phyloP scores from a whole-genome alignment of 2,797 vertebrate species.

The Pampus argenteus region DNA sequence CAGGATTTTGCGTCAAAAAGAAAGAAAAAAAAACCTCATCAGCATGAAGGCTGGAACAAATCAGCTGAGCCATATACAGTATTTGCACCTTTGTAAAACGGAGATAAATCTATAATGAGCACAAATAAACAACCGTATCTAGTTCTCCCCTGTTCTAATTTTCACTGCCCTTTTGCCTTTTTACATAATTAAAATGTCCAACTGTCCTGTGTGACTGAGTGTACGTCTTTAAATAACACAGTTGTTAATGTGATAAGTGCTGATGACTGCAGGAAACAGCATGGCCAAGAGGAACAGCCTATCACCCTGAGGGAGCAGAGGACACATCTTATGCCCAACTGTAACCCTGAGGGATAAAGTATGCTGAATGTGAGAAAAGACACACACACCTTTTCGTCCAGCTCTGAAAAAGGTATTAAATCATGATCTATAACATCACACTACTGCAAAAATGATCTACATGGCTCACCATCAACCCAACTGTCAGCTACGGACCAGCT shows the following conservation, averaged over 20 bases:
- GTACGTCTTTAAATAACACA: slow-evolving; percentile 31
- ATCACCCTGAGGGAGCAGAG: slow-evolving; percentile 13
- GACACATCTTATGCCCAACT: slow-evolving; percentile 10
- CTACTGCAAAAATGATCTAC: slow-evolving; percentile 13
- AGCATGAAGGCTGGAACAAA: not conserved
- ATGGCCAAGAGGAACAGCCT: slow-evolving; percentile 10
- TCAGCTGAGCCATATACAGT: not conserved
- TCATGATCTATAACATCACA: slow-evolving; percentile 18
- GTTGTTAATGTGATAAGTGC: slow-evolving; percentile 37
- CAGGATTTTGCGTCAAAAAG: too few species aligned
- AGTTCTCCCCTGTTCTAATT: not conserved
- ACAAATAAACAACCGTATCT: not conserved
- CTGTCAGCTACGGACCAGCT: not conserved
- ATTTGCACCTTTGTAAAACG: not conserved
- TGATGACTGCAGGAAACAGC: slow-evolving; percentile 34
- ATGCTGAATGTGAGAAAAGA: slow-evolving; percentile 14
- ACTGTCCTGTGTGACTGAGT: slow-evolving; percentile 19
- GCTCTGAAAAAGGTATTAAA: slow-evolving; percentile 23
- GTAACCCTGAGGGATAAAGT: slow-evolving; percentile 20
- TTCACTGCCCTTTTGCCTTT: not conserved
- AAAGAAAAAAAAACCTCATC: too few species aligned
- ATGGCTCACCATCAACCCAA: slow-evolving; percentile 9
- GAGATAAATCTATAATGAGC: not conserved
- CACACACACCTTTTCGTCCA: slow-evolving; percentile 3
- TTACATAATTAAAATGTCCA: not conserved